These are phyloP conservation scores for Apteryx mantelli DNA, from an alignment of 2,113 vertebrate genomes.

Conservation along the genomic window DNA sequence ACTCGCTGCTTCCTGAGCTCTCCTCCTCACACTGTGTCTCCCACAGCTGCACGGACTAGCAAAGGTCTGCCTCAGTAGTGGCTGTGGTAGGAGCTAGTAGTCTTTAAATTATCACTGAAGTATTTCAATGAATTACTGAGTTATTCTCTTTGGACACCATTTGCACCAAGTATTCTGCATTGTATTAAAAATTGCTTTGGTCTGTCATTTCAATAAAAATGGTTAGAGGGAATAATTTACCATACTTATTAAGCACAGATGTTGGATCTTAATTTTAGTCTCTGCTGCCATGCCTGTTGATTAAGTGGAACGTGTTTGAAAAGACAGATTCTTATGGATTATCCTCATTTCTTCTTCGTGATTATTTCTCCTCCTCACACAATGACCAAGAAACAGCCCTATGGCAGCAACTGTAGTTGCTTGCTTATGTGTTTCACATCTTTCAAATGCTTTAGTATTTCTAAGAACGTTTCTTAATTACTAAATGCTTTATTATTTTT, in stretches of 20 bases:
- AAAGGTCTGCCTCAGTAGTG: neutral
- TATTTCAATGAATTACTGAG: neutral
- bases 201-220: neutral
- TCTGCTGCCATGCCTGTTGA: neutral
- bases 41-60: neutral
- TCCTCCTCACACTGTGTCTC: neutral
- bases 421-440: neutral
- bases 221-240: neutral
- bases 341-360: neutral
- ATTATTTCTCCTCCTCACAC: neutral
- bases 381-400: neutral
- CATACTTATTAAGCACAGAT: neutral
- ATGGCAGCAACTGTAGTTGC: neutral
- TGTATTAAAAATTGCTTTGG: neutral
- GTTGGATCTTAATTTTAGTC: neutral
- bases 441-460: neutral
- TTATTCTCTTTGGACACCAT: neutral
- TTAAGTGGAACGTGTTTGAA: neutral
- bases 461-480: neutral
- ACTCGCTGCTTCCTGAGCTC: neutral
- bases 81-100: neutral
- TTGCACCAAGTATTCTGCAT: neutral
- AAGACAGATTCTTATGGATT: neutral
- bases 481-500: neutral
- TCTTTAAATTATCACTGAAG: neutral